Conservation (phyloP, 2,888 invertebrate genomes). For the Noctuana brunneofusca region DNA sequence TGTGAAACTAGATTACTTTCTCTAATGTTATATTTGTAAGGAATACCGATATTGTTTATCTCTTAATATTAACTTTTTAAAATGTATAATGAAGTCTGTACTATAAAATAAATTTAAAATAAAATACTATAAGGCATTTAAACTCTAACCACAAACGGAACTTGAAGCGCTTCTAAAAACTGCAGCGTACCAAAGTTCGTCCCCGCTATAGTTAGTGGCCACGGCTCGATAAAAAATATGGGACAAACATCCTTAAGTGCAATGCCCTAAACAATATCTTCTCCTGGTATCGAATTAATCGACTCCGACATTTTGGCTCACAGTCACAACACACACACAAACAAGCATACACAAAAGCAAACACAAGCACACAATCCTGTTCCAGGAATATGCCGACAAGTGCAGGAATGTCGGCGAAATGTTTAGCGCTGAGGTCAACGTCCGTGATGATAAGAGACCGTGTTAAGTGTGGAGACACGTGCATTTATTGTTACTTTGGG, state of each 20-base stretch:
- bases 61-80: background rate
- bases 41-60: background rate
- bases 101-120: background rate
- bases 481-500: background rate
- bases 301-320: constrained; percentile 38
- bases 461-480: constrained; percentile 38
- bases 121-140: background rate
- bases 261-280: constrained; percentile 40
- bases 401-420: constrained; percentile 39
- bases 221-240: constrained; percentile 34
- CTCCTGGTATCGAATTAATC: constrained; percentile 40
- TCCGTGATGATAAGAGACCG: constrained; percentile 41
- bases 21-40: background rate
- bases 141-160: constrained; percentile 11
- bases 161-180: constrained; percentile 3
- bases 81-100: background rate
- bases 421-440: constrained; percentile 40
- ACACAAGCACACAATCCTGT: constrained; percentile 36
- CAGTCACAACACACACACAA: constrained; percentile 13
- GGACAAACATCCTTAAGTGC: constrained; percentile 37
- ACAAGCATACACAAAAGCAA: constrained; percentile 8
- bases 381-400: constrained; percentile 37
- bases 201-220: constrained; percentile 19
- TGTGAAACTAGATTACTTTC: constrained; percentile 4
- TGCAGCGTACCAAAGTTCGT: constrained; percentile 19